Conservation (phyloP, 2,888 invertebrate genomes). For the Hesperia comma region DNA sequence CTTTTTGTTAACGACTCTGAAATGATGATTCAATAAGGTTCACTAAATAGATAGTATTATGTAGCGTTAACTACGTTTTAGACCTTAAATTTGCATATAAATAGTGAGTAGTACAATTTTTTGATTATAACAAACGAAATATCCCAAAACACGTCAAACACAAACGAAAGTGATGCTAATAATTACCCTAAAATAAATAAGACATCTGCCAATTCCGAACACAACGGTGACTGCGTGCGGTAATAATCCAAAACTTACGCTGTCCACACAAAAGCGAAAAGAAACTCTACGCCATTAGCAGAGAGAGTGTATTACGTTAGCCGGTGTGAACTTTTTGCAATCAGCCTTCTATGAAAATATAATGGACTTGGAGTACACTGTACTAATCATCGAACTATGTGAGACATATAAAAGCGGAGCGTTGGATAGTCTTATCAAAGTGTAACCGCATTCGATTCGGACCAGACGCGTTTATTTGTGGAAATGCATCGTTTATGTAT, state of each 20-base stretch:
- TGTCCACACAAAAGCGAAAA: slow-evolving; percentile 43
- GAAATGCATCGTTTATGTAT: slow-evolving; percentile 63
- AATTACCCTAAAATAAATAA: slow-evolving; percentile 47
- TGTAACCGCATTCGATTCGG: slow-evolving; percentile 61
- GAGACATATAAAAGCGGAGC: slow-evolving; percentile 78
- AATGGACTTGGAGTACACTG: slow-evolving; percentile 70
- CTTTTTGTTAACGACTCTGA: slow-evolving; percentile 23
- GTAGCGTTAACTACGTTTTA: not conserved
- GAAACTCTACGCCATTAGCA: slow-evolving; percentile 39
- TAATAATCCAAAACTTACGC: slow-evolving; percentile 64
- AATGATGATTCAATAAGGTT: slow-evolving; percentile 25
- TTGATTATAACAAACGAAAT: too few relatives aligned
- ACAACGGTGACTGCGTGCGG: slow-evolving; percentile 66
- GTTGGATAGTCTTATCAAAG: slow-evolving; percentile 74
- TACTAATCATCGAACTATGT: slow-evolving; percentile 72
- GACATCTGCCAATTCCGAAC: slow-evolving; percentile 57
- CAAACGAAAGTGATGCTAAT: slow-evolving; percentile 21
- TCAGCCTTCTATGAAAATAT: slow-evolving; percentile 82
- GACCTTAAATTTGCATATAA: not conserved
- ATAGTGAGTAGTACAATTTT: too few relatives aligned
- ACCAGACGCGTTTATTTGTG: slow-evolving; percentile 58
- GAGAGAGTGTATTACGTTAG: slow-evolving; percentile 46
- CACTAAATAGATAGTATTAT: not conserved
- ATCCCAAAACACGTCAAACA: too few relatives aligned
- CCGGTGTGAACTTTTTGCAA: slow-evolving; percentile 61